Base-by-base conservation (phyloP, 2,888 invertebrate genomes). In the Caenorhabditis sinica region DNA sequence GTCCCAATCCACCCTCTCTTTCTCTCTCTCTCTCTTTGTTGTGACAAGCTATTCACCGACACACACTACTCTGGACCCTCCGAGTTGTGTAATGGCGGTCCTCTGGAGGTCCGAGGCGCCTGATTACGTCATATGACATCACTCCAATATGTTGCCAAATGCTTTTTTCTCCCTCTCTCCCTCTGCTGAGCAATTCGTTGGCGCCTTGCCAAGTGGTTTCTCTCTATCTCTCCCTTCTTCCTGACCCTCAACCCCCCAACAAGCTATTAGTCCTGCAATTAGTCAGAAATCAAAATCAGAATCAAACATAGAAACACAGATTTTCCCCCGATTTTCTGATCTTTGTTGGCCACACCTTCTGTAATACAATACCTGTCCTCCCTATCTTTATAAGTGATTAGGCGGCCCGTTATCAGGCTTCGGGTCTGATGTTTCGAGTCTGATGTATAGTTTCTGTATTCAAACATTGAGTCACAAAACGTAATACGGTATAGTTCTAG, bases 61-160 rank as follows among this genome's bases (percentile, higher is more conserved):
- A 33, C 49, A 51, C 66, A 49, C 69, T 51, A 51, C 77, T 81
- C 80, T 74, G 65, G 79, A 72, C 68, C 61, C 74, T 81, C 74
- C 81, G 65, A 53, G 63, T 79, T 80, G 72, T 80, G 71, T 72
- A 72, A 61, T 82, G 60, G 63, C 56, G 53, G 74, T 75, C 43
- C 69, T 75, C 69, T 75, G 65, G 71, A 63, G 71, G 76, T 83
- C 82, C 76, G 60, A 49, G 49, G 20, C 20, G 49, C 40, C 23
- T 71, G 84, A 60, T 61, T 69, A 80, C 80, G 79, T 84, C 80
- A 84, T 74, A 80, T 84, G 84, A 84, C 84, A 80, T 84, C 84
- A 84, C 60, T 56, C 49, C 65, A 69, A 74, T 80, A 66, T 80
- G 80, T 80, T 80, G 80, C 80, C 80, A 76, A 79, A 66, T 17